Evolutionary conservation across 2,113 vertebrate genomes (phyloP).

Genomic region (Hirundichthys speculiger): DNA sequence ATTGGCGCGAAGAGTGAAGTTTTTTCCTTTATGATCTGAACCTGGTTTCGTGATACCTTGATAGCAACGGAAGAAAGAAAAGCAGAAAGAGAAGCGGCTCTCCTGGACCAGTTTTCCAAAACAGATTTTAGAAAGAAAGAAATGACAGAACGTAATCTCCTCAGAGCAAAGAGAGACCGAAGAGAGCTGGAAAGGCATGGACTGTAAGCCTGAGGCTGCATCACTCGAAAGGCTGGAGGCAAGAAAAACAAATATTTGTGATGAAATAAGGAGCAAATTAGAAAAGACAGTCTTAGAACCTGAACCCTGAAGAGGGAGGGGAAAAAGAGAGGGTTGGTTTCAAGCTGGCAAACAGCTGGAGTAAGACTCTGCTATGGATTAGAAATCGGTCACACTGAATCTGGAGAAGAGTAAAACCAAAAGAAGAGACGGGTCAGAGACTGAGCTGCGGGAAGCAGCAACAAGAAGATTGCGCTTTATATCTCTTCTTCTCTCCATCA

Average conservation of each 20-base stretch:
- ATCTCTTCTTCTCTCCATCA: conserved; percentile 41
- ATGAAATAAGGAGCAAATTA: conserved; percentile 18
- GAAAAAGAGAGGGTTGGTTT: conserved; percentile 16
- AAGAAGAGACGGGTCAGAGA: conserved; percentile 30
- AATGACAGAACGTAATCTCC: conserved; percentile 40
- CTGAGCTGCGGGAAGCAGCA: conserved; percentile 14
- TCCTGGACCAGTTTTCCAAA: neutral
- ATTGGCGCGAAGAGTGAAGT: conserved; percentile 8
- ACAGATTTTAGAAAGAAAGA: conserved; percentile 28
- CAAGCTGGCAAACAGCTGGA: conserved; percentile 22
- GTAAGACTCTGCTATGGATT: conserved; percentile 31
- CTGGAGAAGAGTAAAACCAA: conserved; percentile 36
- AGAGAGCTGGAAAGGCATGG: conserved; percentile 28
- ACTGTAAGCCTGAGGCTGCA: conserved; percentile 18
- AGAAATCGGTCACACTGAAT: conserved; percentile 37
- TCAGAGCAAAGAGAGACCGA: conserved; percentile 41
- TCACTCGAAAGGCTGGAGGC: conserved; percentile 18
- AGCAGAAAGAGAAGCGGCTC: conserved; percentile 5
- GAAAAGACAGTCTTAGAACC: conserved; percentile 29
- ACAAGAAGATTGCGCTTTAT: conserved; percentile 40
- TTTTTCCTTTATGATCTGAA: conserved; percentile 29
- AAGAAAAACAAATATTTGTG: conserved; percentile 12
- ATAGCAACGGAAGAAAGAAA: conserved; percentile 44
- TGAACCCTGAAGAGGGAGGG: conserved; percentile 18
- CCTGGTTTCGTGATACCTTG: conserved; percentile 22